Percentiles rank a stretch among this genome's conserved stretches.
Evolutionary conservation across 2,113 vertebrate genomes (phyloP).

Genomic region (Esox niger): DNA sequence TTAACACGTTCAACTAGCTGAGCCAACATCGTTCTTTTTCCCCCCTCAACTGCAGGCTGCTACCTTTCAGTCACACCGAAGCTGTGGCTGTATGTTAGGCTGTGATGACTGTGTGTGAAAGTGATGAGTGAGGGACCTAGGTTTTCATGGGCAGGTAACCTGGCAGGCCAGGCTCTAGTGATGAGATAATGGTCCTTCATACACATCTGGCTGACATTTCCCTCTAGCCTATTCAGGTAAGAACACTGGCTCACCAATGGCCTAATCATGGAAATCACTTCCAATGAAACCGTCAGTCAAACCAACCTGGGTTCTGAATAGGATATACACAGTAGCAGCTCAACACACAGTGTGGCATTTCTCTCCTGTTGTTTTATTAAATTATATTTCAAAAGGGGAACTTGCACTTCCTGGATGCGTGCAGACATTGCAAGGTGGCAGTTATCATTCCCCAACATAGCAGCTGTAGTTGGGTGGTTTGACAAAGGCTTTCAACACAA

Average conservation of each 20-base stretch:
- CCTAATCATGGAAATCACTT: constrained; percentile 42
- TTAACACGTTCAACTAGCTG: not conserved
- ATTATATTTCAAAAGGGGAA: constrained; percentile 53
- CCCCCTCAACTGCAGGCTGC: not conserved
- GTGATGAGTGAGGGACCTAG: not conserved
- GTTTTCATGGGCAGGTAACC: not conserved
- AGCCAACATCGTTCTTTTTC: not conserved
- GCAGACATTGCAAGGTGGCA: not conserved
- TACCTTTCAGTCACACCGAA: not conserved
- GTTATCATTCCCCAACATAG: constrained; percentile 10
- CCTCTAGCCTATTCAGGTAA: constrained; percentile 18
- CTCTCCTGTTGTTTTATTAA: constrained; percentile 34
- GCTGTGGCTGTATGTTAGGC: not conserved
- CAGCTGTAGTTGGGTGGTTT: too few species aligned
- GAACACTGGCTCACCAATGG: constrained; percentile 26
- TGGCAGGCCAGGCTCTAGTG: constrained; percentile 22
- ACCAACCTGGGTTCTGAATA: constrained; percentile 11
- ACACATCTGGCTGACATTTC: constrained; percentile 17
- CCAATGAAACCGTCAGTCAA: constrained; percentile 56
- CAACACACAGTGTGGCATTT: constrained; percentile 44
- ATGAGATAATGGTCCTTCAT: constrained; percentile 25
- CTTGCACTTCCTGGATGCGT: constrained; percentile 32
- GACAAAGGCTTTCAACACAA: too few species aligned
- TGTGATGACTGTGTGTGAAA: not conserved
- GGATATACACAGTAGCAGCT: constrained; percentile 42